Conservation (phyloP, 2,888 invertebrate genomes). For the Calliphora vomitoria region DNA sequence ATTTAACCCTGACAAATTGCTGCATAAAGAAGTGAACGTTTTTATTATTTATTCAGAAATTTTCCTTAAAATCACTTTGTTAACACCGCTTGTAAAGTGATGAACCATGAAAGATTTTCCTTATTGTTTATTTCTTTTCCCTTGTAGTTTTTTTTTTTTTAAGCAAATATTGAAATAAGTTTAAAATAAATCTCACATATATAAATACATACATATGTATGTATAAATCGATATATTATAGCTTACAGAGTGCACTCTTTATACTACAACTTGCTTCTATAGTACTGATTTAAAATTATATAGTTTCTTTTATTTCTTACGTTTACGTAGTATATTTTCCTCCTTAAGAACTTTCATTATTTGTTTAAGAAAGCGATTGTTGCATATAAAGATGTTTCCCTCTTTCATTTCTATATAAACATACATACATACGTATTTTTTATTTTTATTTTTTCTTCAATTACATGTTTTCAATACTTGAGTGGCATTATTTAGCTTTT, state of each 20-base stretch:
- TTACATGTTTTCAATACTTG: slow-evolving; percentile 55
- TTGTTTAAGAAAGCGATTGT: slow-evolving; percentile 44
- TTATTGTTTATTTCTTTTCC: neutral
- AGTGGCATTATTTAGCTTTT: slow-evolving; percentile 42
- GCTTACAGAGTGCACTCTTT: slow-evolving; percentile 7
- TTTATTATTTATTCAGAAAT: slow-evolving; percentile 1
- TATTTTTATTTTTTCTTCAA: slow-evolving; percentile 17
- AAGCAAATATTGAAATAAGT: slow-evolving; percentile 32
- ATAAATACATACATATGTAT: neutral
- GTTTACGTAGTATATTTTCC: slow-evolving; percentile 2
- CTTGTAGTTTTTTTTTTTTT: slow-evolving; percentile 3
- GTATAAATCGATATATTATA: slow-evolving; percentile 9
- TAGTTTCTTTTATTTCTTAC: slow-evolving; percentile 32
- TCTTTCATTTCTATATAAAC: neutral
- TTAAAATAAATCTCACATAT: slow-evolving; percentile 41
- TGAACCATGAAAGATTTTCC: slow-evolving; percentile 16
- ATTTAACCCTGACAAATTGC: no score
- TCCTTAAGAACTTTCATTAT: slow-evolving; percentile 12
- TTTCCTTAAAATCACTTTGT: slow-evolving; percentile 4
- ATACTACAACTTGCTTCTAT: slow-evolving; percentile 12
- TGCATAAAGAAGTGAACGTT: no score
- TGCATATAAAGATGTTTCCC: slow-evolving; percentile 46
- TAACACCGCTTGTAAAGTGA: slow-evolving; percentile 24
- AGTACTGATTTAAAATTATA: slow-evolving; percentile 24
- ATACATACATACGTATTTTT: neutral